A percentile compares a stretch with the other conserved stretches of the same genome.
Evolutionary conservation across 2,113 vertebrate species (phyloP).

Genomic region (Protomyctophum bolini): DNA sequence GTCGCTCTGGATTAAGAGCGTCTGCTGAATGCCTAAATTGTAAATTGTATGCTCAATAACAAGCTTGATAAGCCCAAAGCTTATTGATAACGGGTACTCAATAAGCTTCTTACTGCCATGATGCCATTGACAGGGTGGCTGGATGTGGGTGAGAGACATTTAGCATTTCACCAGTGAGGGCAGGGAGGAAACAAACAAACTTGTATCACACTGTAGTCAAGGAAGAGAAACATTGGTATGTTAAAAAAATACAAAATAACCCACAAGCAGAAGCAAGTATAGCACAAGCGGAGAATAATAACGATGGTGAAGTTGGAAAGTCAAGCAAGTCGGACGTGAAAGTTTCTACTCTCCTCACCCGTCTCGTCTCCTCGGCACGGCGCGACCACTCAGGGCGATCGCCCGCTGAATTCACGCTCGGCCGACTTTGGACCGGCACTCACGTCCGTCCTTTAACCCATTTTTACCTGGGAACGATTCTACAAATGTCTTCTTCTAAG

Average conservation of each 20-base stretch:
- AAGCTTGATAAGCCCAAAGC: too few species aligned
- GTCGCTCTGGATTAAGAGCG: too few species aligned
- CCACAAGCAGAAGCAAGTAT: conserved; percentile 30
- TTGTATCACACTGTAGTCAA: conserved; percentile 14
- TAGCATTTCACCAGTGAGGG: conserved; percentile 15
- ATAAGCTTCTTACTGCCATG: conserved; percentile 23
- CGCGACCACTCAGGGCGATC: conserved; percentile 73
- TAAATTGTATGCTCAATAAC: too few species aligned
- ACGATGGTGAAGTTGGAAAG: conserved; percentile 59
- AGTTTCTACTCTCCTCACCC: conserved; percentile 61
- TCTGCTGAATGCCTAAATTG: too few species aligned
- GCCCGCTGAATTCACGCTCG: conserved; percentile 77
- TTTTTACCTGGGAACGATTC: too few species aligned
- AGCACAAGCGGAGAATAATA: conserved; percentile 56
- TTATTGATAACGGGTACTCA: too few species aligned
- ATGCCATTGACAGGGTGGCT: conserved; percentile 27
- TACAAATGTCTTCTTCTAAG: too few species aligned
- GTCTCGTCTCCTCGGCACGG: conserved; percentile 16
- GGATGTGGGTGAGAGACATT: conserved; percentile 19
- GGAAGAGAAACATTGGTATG: conserved; percentile 32
- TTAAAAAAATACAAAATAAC: conserved; percentile 26
- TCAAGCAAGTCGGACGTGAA: conserved; percentile 62
- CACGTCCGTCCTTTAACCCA: conserved; percentile 75
- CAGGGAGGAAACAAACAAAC: conserved; percentile 26
- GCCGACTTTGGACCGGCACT: conserved; percentile 79